Evolutionary conservation across 1,140 invertebrate genomes (phyloP), one percentile per base, ranked within the genome.

Genomic region (Bombus confusus): DNA sequence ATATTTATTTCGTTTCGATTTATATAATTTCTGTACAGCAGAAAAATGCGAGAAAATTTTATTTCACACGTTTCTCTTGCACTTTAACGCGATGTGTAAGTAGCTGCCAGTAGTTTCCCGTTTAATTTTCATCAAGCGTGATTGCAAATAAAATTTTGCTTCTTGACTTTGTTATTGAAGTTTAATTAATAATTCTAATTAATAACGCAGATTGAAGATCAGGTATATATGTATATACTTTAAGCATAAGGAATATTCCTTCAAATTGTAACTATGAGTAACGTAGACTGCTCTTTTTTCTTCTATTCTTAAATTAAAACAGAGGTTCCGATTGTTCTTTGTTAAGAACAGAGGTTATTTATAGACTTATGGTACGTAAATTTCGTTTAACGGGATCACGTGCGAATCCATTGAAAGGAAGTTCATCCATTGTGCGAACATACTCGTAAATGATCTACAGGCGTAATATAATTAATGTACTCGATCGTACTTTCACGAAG

Each of bases 401-500:
- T 69, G 75, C 43, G 82, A 78, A 64, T 39, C 57, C 28, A 39
- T 83, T n/a, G 41, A 81, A 73, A 25, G 69, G 52, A 59, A 57
- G 39, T 41, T 47, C 31, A 39, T 66, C 72, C 74, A 59, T 76
- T 76, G 74, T 64, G 47, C 28, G 79, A 73, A 72, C 34, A 37
- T 52, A 73, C 47, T 41, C 57, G 68, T 68, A 68, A 83, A 72
- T 72, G 68, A 85, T 85, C 83, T 72, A 72, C 52, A 77, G 73
- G 64, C 77, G 78, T 57, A 85, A 41, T 82, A 82, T 82, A 82
- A 73, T 82, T 73, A 81, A 85, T 85, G 90, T 93, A 93, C 84
- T 68, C 59, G 79, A 88, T 90, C 88, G 92, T 91, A 91, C 89
- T 89, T 77, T 90, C 72, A 86, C 86, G 91, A 90, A 77, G 93